These are phyloP conservation scores for Nemotelus nigrinus DNA, from an alignment of 2,888 invertebrate genomes.

Conservation along the genomic window DNA sequence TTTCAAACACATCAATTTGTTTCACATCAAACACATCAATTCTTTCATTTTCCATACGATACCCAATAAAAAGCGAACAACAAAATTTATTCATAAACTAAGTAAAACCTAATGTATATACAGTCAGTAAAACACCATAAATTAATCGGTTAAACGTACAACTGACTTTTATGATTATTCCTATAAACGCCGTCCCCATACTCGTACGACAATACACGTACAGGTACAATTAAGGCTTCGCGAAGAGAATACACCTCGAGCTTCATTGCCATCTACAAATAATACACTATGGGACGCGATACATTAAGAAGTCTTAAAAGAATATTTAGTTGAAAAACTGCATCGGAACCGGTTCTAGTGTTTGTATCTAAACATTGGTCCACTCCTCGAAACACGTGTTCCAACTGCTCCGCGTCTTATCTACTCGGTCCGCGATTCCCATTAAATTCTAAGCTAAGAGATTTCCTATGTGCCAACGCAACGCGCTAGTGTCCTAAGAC, in stretches of 20 bases:
- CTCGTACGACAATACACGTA: too few relatives aligned
- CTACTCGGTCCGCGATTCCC: neutral
- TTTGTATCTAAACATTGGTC: neutral
- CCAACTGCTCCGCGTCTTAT: neutral
- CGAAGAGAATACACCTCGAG: neutral
- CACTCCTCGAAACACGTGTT: slow-evolving; percentile 15
- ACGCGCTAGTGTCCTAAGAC: too few relatives aligned
- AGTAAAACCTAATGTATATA: neutral
- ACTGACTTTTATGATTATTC: neutral
- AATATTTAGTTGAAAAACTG: neutral
- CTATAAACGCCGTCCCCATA: neutral
- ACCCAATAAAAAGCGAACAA: neutral
- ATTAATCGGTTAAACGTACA: slow-evolving; percentile 1
- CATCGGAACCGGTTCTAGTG: slow-evolving; percentile 8
- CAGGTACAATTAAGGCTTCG: neutral
- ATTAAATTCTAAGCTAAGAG: neutral
- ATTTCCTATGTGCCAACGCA: neutral
- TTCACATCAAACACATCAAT: too few relatives aligned
- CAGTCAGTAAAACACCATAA: slow-evolving; percentile 19
- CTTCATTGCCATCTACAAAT: neutral
- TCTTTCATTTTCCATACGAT: too few relatives aligned
- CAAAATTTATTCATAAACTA: neutral
- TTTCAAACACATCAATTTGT: too few relatives aligned
- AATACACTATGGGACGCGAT: neutral
- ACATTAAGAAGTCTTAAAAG: neutral